A percentile compares a stretch with the other conserved stretches of the same genome.
These are phyloP conservation scores for Drosophila nigritarsus DNA, from an alignment of 2,888 invertebrate genomes.

Conservation along the genomic window DNA sequence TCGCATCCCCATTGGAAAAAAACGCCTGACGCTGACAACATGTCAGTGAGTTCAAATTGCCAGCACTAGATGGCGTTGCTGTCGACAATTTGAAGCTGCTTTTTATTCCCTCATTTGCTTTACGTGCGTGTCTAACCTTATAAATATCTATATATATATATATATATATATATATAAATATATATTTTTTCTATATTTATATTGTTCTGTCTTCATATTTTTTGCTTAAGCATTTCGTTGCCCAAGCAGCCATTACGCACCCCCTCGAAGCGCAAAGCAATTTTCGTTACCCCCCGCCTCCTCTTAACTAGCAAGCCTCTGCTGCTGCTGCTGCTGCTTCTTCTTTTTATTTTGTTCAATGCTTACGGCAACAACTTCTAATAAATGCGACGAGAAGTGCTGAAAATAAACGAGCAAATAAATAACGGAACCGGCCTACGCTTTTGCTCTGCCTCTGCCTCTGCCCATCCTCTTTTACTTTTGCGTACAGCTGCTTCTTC, in stretches of 20 bases:
- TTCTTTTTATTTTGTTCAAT: conserved; percentile 23
- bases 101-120: conserved; percentile 8
- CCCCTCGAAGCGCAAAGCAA: conserved; percentile 19
- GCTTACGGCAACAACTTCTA: conserved; percentile 66
- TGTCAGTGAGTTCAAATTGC: conserved; percentile 40
- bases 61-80: conserved; percentile 35
- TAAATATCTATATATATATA: conserved; percentile 9
- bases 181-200: conserved; percentile 14
- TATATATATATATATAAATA: background rate
- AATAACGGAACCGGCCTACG: conserved; percentile 55
- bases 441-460: conserved; percentile 3
- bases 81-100: conserved; percentile 4
- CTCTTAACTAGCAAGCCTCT: background rate
- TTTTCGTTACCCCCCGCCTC: background rate
- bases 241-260: conserved; percentile 29
- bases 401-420: conserved; percentile 77
- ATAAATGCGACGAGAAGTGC: conserved; percentile 72
- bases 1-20: conserved; percentile 35
- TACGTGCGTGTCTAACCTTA: conserved; percentile 35
- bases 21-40: conserved; percentile 37
- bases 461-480: conserved; percentile 2
- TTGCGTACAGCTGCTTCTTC: conserved; percentile 1
- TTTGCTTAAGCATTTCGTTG: conserved; percentile 33
- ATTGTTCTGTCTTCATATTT: conserved; percentile 37
- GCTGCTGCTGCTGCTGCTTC: background rate